Evolutionary conservation across 2,888 invertebrate species (phyloP).

Genomic region (Eremobia ochroleuca): DNA sequence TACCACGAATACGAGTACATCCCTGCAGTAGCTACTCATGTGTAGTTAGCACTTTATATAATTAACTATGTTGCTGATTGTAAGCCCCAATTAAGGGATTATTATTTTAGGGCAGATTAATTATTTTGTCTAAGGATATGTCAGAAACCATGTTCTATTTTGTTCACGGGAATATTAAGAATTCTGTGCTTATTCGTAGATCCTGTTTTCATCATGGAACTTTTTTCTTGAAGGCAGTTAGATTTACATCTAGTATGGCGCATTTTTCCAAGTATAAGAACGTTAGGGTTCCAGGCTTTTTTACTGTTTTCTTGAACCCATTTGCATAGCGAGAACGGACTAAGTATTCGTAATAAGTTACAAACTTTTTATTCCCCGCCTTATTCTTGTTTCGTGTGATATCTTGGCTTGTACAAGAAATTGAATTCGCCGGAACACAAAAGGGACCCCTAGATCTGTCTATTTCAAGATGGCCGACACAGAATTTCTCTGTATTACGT

Average conservation of each 20-base stretch:
- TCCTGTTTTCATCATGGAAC: neutral
- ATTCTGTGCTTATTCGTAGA: neutral
- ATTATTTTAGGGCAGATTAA: conserved; percentile 30
- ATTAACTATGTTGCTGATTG: conserved; percentile 37
- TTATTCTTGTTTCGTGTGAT: conserved; percentile 46
- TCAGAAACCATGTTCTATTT: conserved; percentile 2
- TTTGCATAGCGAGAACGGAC: conserved; percentile 41
- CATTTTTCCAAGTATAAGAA: conserved; percentile 45
- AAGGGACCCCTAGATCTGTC: conserved; percentile 23
- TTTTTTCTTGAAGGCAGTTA: conserved; percentile 28
- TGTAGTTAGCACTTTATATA: conserved; percentile 42
- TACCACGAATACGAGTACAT: conserved; percentile 32
- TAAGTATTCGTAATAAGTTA: conserved; percentile 30
- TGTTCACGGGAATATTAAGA: neutral
- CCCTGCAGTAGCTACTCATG: conserved; percentile 7
- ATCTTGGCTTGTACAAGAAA: conserved; percentile 34
- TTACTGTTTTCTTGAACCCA: conserved; percentile 45
- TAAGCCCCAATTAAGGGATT: conserved; percentile 12
- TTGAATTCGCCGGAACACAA: conserved; percentile 47
- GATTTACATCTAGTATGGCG: conserved; percentile 23
- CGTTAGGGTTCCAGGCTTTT: conserved; percentile 21
- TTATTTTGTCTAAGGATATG: conserved; percentile 18
- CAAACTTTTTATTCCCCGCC: conserved; percentile 48
- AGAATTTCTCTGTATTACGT: conserved; percentile 47
- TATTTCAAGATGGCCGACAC: conserved; percentile 51